phyloP scores from a whole-genome alignment of 2,888 invertebrate species.

The Mythimna pallens region DNA sequence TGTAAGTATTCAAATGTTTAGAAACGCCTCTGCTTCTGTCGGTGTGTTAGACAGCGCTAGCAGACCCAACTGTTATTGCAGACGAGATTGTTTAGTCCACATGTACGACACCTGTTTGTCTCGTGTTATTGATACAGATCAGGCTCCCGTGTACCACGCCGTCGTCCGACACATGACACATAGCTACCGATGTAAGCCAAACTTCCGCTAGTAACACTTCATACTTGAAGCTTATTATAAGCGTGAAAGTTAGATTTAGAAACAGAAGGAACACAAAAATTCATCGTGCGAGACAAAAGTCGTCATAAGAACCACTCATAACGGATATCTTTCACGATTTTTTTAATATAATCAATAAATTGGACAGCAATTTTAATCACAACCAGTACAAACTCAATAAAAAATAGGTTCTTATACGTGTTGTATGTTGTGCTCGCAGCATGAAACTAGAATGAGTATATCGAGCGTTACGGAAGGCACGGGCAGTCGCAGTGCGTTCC shows the following conservation, averaged over 20 bases:
- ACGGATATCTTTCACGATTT: conserved; percentile 11
- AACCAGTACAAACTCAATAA: conserved; percentile 7
- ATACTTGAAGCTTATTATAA: conserved; percentile 69
- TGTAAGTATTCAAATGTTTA: conserved; percentile 43
- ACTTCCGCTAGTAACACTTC: conserved; percentile 61
- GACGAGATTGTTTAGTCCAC: conserved; percentile 50
- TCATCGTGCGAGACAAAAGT: conserved; percentile 67
- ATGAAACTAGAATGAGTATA: conserved; percentile 58
- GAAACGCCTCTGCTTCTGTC: conserved; percentile 49
- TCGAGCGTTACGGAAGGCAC: conserved; percentile 55
- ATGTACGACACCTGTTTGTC: conserved; percentile 56
- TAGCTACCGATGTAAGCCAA: conserved; percentile 61
- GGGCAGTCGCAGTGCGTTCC: conserved; percentile 43
- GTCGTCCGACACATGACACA: conserved; percentile 38
- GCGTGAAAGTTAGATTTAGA: conserved; percentile 76
- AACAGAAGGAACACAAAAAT: conserved; percentile 71
- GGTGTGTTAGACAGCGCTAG: conserved; percentile 64
- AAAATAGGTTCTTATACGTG: conserved; percentile 48
- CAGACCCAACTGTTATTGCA: conserved; percentile 54
- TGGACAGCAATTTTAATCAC: conserved; percentile 7
- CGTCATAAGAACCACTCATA: conserved; percentile 50
- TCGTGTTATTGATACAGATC: conserved; percentile 72
- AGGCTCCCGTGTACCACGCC: conserved; percentile 58
- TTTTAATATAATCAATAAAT: background rate
- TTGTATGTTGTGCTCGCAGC: conserved; percentile 50